Conservation (phyloP, 2,888 invertebrate species). For the Agrotis puta region DNA sequence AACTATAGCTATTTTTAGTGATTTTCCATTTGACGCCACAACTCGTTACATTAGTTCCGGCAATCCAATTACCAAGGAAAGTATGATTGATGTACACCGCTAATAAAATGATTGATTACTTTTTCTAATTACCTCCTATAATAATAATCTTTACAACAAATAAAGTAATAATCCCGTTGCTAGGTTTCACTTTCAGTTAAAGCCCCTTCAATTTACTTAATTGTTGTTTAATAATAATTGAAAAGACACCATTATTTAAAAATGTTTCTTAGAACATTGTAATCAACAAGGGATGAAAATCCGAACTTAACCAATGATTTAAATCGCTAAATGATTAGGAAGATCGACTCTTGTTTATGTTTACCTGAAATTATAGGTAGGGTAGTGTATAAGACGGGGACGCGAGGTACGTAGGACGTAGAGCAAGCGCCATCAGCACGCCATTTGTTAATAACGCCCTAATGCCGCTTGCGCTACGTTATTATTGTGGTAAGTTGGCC, state of each 20-base stretch:
- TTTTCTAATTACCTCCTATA: constrained; percentile 39
- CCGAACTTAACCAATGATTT: neutral
- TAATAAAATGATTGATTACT: constrained; percentile 45
- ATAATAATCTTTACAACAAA: constrained; percentile 24
- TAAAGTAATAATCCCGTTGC: constrained; percentile 29
- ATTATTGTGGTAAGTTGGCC: too few relatives aligned
- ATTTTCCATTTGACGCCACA: constrained; percentile 25
- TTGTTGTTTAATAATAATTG: constrained; percentile 13
- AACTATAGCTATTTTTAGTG: neutral
- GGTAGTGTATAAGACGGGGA: too few relatives aligned
- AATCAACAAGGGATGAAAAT: neutral
- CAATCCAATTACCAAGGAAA: constrained; percentile 30
- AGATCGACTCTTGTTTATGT: too few relatives aligned
- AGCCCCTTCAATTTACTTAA: constrained; percentile 23
- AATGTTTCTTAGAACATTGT: neutral
- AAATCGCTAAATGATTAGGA: too few relatives aligned
- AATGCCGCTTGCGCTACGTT: too few relatives aligned
- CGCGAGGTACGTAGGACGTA: too few relatives aligned
- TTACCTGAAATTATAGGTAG: too few relatives aligned
- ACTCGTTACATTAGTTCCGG: constrained; percentile 24
- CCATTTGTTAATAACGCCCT: too few relatives aligned
- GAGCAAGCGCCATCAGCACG: too few relatives aligned
- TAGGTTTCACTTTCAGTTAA: neutral
- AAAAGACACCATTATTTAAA: neutral
- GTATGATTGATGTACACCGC: constrained; percentile 47